A percentile compares a stretch with the other conserved stretches of the same genome.
These are phyloP conservation scores for Ochropleura plecta DNA, from an alignment of 2,888 invertebrate genomes.

Conservation along the genomic window DNA sequence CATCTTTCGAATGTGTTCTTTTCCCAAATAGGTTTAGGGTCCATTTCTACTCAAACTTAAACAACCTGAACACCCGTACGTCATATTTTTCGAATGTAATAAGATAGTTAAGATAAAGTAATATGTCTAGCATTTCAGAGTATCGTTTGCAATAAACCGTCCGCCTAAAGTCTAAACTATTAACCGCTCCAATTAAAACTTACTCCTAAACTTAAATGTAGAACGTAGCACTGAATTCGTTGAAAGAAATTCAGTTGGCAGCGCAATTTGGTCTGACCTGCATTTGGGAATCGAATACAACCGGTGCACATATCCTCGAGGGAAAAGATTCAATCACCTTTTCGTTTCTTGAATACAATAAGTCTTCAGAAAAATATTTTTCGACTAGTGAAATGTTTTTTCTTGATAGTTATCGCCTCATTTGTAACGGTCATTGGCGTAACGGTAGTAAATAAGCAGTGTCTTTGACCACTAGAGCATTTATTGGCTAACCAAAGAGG, in stretches of 20 bases:
- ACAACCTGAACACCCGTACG: too few species aligned
- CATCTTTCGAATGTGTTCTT: background rate
- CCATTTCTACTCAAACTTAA: too few species aligned
- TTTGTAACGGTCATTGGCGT: conserved; percentile 22
- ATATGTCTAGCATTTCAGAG: background rate
- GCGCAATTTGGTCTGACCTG: conserved; percentile 58
- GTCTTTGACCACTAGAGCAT: conserved; percentile 23
- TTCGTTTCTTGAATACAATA: conserved; percentile 50
- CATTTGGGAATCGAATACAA: conserved; percentile 64
- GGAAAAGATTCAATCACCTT: conserved; percentile 63
- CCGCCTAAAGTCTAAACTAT: background rate
- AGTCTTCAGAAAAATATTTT: conserved; percentile 26
- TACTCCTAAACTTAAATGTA: conserved; percentile 34
- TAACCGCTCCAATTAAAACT: conserved; percentile 27
- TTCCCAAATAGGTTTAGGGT: too few species aligned
- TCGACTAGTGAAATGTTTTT: conserved; percentile 8
- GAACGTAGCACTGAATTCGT: conserved; percentile 37
- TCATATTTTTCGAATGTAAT: background rate
- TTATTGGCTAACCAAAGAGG: background rate
- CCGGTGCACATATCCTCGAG: conserved; percentile 52
- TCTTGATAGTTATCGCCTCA: conserved; percentile 10
- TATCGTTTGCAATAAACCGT: conserved; percentile 4
- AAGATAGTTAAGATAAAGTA: too few species aligned
- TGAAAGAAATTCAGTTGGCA: conserved; percentile 48
- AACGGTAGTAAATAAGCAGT: conserved; percentile 34